Percentiles rank a stretch among this genome's conserved stretches.
phyloP scores from a whole-genome alignment of 2,888 invertebrate species.

The Neoascia interrupta region DNA sequence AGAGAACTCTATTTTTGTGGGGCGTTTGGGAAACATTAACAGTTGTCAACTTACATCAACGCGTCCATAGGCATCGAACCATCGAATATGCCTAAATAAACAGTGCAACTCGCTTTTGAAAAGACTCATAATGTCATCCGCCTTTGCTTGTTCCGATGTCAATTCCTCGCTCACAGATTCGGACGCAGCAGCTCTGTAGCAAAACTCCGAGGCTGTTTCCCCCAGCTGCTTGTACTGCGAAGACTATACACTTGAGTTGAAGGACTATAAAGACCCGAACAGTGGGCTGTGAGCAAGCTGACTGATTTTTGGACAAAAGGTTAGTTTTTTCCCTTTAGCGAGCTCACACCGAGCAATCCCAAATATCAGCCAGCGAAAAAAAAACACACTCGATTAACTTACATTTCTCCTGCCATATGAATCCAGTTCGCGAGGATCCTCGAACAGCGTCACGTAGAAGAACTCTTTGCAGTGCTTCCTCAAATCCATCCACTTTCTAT shows the following conservation, averaged over 20 bases:
- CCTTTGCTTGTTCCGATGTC: slow-evolving; percentile 27
- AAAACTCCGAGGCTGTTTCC: slow-evolving; percentile 71
- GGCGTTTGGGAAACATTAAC: too few species aligned
- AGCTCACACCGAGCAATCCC: not conserved
- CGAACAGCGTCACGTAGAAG: slow-evolving; percentile 48
- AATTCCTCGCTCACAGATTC: slow-evolving; percentile 26
- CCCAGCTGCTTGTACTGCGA: slow-evolving; percentile 32
- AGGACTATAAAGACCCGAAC: too few species aligned
- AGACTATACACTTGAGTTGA: too few species aligned
- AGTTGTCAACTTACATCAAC: slow-evolving; percentile 73
- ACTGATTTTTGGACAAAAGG: too few species aligned
- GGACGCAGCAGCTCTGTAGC: slow-evolving; percentile 27
- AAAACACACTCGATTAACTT: slow-evolving; percentile 2
- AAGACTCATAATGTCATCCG: slow-evolving; percentile 27
- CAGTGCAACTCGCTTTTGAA: slow-evolving; percentile 70
- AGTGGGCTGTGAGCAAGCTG: too few species aligned
- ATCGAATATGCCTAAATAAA: slow-evolving; percentile 71
- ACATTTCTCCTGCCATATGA: slow-evolving; percentile 29
- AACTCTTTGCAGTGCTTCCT: slow-evolving; percentile 34
- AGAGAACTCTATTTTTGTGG: too few species aligned
- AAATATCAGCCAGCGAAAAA: not conserved
- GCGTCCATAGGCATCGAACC: slow-evolving; percentile 73
- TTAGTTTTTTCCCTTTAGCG: too few species aligned
- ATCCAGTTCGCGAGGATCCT: slow-evolving; percentile 26
- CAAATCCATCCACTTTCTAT: slow-evolving; percentile 70